A percentile compares a stretch with the other conserved stretches of the same genome.
Conservation (phyloP, 1,140 invertebrate genomes). For the Solenopsis invicta region DNA sequence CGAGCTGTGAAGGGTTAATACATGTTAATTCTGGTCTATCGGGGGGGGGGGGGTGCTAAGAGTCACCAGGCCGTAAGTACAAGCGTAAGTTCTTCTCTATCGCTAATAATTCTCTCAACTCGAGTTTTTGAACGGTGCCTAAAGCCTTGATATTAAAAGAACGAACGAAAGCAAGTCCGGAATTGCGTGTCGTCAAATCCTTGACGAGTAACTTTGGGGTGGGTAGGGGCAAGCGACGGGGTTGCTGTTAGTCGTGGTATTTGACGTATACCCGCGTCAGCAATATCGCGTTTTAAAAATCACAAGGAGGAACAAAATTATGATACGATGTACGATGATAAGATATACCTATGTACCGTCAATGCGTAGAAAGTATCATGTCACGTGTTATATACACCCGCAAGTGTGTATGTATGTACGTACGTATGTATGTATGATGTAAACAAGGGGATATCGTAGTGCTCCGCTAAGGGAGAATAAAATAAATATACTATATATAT, state of each 20-base stretch:
- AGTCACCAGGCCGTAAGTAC: conserved; percentile 62
- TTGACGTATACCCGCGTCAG: conserved; percentile 18
- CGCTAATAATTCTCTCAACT: conserved; percentile 69
- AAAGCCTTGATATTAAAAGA: conserved; percentile 68
- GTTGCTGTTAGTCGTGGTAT: conserved; percentile 38
- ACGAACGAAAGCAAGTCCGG: conserved; percentile 74
- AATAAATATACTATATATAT: conserved; percentile 38
- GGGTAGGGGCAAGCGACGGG: conserved; percentile 10
- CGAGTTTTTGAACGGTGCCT: conserved; percentile 73
- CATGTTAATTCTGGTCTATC: conserved; percentile 55
- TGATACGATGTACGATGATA: conserved; percentile 70
- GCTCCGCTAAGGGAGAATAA: conserved; percentile 69
- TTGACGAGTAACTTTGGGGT: conserved; percentile 33
- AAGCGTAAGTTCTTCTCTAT: conserved; percentile 68
- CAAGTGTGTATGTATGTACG: conserved; percentile 56
- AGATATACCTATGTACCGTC: conserved; percentile 72
- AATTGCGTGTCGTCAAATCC: conserved; percentile 76
- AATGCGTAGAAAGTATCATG: conserved; percentile 74
- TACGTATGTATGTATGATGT: conserved; percentile 65
- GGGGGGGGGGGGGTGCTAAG: conserved; percentile 34
- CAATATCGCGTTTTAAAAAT: conserved; percentile 42
- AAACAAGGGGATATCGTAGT: conserved; percentile 71
- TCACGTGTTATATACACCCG: conserved; percentile 59
- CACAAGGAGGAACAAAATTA: conserved; percentile 71
- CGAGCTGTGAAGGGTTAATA: conserved; percentile 52